Base-by-base conservation (phyloP, 2,113 vertebrate genomes). In the Saccopteryx bilineata region DNA sequence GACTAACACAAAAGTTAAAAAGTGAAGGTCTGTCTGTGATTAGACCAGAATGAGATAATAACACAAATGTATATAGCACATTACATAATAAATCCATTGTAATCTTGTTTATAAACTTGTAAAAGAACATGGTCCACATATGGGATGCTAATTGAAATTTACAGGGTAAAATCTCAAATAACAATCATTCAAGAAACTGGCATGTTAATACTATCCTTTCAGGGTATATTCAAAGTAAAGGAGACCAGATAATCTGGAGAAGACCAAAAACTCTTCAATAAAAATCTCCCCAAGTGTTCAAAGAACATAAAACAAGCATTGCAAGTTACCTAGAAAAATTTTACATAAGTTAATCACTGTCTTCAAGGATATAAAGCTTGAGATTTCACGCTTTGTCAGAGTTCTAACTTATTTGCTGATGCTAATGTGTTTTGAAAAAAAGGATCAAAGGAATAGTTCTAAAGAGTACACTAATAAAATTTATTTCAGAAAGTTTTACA, bases 141-240 rank as follows among this genome's bases (percentile, higher is more conserved):
- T 52, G 19, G 48, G 60, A 66, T 48, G 23, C 14, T 46, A 31
- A 63, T 82, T 90, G 90, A 87, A 75, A 61, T 56, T 86, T 24
- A 94, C 17, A 93, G 11, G 39, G 26, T 58, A 95, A 95, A 94
- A 80, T 80, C 24, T 86, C 33, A 48, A 54, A 24, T n/a, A 79
- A 82, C 5, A 63, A 87, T 88, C 68, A 93, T 15, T 90, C n/a
- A 75, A 66, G 58, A 93, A 90, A 76, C 18, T 46, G 9, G 11
- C 52, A 83, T 50, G 21, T n/a, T 68, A 86, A 18, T 82, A 68
- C 54, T 39, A 91, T 26, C 93, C 12, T 56, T 81, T 76, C 15
- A 92, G 46, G 4, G 26, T 84, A 0, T 21, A 58, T 85, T 63
- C 33, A 85, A 94, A 89, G 31, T 65, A 86, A 84, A 91, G 26